These are phyloP conservation scores for Limulus polyphemus DNA, from an alignment of 2,888 invertebrate genomes.

Conservation along the genomic window DNA sequence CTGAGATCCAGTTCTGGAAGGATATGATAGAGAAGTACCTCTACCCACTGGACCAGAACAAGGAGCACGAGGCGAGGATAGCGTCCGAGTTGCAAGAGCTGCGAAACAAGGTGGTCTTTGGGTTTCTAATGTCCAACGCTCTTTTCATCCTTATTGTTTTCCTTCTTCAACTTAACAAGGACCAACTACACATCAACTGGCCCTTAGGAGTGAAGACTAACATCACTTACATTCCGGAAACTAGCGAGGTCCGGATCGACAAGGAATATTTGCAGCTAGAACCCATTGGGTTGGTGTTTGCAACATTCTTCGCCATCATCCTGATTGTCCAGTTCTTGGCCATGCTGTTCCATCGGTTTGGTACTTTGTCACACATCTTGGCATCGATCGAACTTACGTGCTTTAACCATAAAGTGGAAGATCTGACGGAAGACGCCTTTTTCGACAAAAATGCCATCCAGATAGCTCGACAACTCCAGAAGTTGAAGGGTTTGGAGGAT, in stretches of 20 bases:
- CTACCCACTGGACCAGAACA: slow-evolving; percentile 83
- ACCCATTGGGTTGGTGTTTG: slow-evolving; percentile 92
- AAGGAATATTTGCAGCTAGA: slow-evolving; percentile 89
- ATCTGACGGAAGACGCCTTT: slow-evolving; percentile 72
- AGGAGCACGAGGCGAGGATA: slow-evolving; percentile 80
- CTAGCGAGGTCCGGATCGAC: slow-evolving; percentile 81
- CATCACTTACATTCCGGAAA: slow-evolving; percentile 77
- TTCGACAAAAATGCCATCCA: slow-evolving; percentile 87
- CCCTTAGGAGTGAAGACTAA: slow-evolving; percentile 88
- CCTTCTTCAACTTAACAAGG: slow-evolving; percentile 96
- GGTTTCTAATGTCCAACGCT: slow-evolving; percentile 97
- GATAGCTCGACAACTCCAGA: slow-evolving; percentile 77
- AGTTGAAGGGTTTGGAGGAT: slow-evolving; percentile 28
- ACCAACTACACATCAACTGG: slow-evolving; percentile 90
- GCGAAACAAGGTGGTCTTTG: slow-evolving; percentile 87
- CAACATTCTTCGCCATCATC: slow-evolving; percentile 94
- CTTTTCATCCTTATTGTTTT: slow-evolving; percentile 97
- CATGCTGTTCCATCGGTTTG: slow-evolving; percentile 98
- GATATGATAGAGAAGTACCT: slow-evolving; percentile 89
- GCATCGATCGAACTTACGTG: slow-evolving; percentile 85
- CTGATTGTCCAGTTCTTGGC: slow-evolving; percentile 90
- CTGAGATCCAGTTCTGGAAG: slow-evolving; percentile 85
- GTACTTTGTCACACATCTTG: slow-evolving; percentile 90
- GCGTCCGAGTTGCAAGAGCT: slow-evolving; percentile 83
- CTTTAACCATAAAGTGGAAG: slow-evolving; percentile 71